phyloP scores from a whole-genome alignment of 2,797 vertebrate species.

The Lophotriccus pileatus region DNA sequence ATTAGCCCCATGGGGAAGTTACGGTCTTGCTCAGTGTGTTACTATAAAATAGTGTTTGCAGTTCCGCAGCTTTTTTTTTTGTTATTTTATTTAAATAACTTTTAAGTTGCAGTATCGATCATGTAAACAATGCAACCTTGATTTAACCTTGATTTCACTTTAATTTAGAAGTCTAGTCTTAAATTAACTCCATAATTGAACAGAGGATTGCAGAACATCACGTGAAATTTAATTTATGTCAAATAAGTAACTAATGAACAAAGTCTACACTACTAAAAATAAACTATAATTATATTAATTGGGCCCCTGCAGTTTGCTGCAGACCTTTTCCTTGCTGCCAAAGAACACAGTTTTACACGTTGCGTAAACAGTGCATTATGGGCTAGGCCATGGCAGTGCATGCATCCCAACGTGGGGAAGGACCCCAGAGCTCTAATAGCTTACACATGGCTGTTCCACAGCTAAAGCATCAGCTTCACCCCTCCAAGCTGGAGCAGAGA shows the following conservation, averaged over 20 bases:
- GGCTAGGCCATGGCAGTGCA: not conserved
- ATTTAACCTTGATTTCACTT: constrained; percentile 60
- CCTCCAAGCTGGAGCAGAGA: not conserved
- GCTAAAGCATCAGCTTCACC: not conserved
- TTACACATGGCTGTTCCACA: constrained; percentile 2
- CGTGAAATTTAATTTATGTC: constrained; percentile 65
- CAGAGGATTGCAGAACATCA: constrained; percentile 60
- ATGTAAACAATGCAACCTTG: constrained; percentile 26
- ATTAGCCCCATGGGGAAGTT: constrained; percentile 50
- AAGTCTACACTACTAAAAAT: constrained; percentile 69
- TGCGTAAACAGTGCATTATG: constrained; percentile 43
- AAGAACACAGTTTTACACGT: not conserved
- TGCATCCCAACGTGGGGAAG: not conserved
- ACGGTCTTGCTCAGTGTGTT: constrained; percentile 25
- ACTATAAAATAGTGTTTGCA: not conserved
- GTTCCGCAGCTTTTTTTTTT: not conserved
- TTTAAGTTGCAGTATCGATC: constrained; percentile 15
- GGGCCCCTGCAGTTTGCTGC: constrained; percentile 65
- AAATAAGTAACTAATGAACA: constrained; percentile 68
- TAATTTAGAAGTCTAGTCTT: constrained; percentile 54
- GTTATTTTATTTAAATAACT: not conserved
- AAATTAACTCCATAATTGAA: constrained; percentile 57
- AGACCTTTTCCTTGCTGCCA: constrained; percentile 56
- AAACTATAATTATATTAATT: constrained; percentile 70
- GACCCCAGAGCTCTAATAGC: not conserved